Evolutionary conservation across 2,113 vertebrate genomes (phyloP), one percentile per base, ranked within the genome.

Genomic region (Calonectris borealis): DNA sequence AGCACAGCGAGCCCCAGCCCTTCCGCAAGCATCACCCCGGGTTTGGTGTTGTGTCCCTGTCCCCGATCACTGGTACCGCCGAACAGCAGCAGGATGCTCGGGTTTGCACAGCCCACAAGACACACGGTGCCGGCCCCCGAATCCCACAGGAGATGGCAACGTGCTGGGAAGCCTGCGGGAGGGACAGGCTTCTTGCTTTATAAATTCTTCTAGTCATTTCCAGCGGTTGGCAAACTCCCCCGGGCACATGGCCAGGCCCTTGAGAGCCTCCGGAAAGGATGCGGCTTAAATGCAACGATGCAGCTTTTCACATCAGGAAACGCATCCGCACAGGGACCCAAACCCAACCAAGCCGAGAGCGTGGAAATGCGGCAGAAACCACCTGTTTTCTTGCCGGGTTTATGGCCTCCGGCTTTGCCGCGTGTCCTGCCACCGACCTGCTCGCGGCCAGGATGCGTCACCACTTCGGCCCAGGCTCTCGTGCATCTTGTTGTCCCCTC

Each of bases 121-220:
- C 5, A 3, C 2, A 0, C 3, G 3, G 8, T 18, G 14, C 76
- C 5, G 2, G 48, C 1, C 24, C 57, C 90, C 2, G 3, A 9
- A 58, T 65, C 90, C 92, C 82, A 3, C 5, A 1, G 72, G 71
- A 80, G 83, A 54, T 0, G 1, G 75, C 29, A n/a, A 7, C 1
- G 24, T 1, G 6, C 83, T 5, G 26, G 83, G 66, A 42, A 94
- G 54, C 48, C 46, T 0, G 3, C 8, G 26, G 66, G n/a, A 54
- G 3, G 68, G 71, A 20, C 22, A 8, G 11, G 26, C 66, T 83
- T 20, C 36, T 71, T 10, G 73, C 17, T 94, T 66, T 40, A 22
- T 26, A 81, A 86, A 61, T 11, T n/a, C 88, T 97, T 87, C 83
- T 40, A 88, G 93, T 27, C 80, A 14, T 94, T 93, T 95, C 96